Evolutionary conservation across 2,113 vertebrate genomes (phyloP).

Genomic region (Ibidorhyncha struthersii): DNA sequence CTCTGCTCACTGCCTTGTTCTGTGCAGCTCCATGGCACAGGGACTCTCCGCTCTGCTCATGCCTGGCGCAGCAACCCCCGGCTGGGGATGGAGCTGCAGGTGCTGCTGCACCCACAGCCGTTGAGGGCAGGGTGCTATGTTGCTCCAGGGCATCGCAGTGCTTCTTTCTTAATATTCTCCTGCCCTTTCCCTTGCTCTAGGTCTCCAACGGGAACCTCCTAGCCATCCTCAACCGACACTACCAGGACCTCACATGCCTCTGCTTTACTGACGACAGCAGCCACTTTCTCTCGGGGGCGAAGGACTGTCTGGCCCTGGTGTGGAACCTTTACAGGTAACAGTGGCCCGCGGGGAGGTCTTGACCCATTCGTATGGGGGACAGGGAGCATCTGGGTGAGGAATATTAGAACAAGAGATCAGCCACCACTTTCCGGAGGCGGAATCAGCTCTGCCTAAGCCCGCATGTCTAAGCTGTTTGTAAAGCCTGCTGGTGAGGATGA

Average conservation of each 20-base stretch:
- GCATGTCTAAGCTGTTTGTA: fast-evolving
- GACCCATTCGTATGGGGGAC: fast-evolving
- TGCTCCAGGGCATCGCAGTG: fast-evolving
- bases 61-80: too few relatives aligned
- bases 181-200: constrained; percentile 52
- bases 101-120: too few relatives aligned
- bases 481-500: neutral
- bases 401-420: neutral
- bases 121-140: fast-evolving
- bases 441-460: neutral
- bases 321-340: constrained; percentile 90
- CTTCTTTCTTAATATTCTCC: neutral
- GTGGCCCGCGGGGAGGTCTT: fast-evolving
- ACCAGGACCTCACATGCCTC: constrained; percentile 92
- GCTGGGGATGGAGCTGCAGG: too few relatives aligned
- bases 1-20: too few relatives aligned
- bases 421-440: fast-evolving
- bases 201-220: constrained; percentile 91
- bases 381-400: neutral
- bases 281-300: constrained; percentile 92
- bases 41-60: too few relatives aligned
- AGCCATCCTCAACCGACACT: constrained; percentile 89
- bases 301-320: constrained; percentile 91
- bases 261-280: constrained; percentile 92
- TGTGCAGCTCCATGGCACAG: too few relatives aligned